Evolutionary conservation across 1,140 invertebrate species (phyloP).

Genomic region (Nasonia longicornis): DNA sequence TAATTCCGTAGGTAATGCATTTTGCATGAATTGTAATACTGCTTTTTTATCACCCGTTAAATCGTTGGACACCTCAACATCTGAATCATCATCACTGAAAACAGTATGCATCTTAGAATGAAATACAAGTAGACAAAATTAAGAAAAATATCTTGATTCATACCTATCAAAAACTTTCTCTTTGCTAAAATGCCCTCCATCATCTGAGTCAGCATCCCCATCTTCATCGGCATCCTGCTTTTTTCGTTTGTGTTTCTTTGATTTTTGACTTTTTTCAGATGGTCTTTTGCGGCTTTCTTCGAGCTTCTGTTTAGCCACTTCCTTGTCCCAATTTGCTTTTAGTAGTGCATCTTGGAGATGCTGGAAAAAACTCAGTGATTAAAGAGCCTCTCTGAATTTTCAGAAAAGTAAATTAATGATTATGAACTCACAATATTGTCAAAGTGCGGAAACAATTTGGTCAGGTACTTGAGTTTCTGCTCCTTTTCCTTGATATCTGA

Average conservation of each 20-base stretch:
- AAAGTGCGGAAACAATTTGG: slow-evolving; percentile 54
- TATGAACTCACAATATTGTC: slow-evolving; percentile 30
- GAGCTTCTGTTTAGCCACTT: slow-evolving; percentile 33
- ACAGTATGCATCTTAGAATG: neutral
- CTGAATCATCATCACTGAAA: slow-evolving; percentile 78
- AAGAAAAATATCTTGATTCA: slow-evolving; percentile 21
- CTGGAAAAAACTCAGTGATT: slow-evolving; percentile 46
- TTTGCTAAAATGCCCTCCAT: slow-evolving; percentile 54
- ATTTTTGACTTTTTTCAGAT: slow-evolving; percentile 27
- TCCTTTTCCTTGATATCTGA: slow-evolving; percentile 56
- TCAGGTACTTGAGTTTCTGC: slow-evolving; percentile 59
- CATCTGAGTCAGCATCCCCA: slow-evolving; percentile 63
- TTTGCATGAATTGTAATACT: slow-evolving; percentile 83
- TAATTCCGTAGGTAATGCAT: slow-evolving; percentile 75
- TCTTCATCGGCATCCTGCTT: slow-evolving; percentile 53
- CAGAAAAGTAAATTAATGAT: slow-evolving; percentile 10
- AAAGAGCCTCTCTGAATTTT: slow-evolving; percentile 12
- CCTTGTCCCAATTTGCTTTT: slow-evolving; percentile 58
- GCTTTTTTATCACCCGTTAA: slow-evolving; percentile 77
- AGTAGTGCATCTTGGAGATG: slow-evolving; percentile 54
- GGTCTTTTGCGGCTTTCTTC: slow-evolving; percentile 50
- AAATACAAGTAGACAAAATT: neutral
- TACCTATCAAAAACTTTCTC: slow-evolving; percentile 65
- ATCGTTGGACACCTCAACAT: slow-evolving; percentile 78
- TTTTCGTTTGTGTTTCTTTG: slow-evolving; percentile 57